These are phyloP conservation scores for Myodes glareolus DNA, from an alignment of 2,113 vertebrate species.

Conservation along the genomic window DNA sequence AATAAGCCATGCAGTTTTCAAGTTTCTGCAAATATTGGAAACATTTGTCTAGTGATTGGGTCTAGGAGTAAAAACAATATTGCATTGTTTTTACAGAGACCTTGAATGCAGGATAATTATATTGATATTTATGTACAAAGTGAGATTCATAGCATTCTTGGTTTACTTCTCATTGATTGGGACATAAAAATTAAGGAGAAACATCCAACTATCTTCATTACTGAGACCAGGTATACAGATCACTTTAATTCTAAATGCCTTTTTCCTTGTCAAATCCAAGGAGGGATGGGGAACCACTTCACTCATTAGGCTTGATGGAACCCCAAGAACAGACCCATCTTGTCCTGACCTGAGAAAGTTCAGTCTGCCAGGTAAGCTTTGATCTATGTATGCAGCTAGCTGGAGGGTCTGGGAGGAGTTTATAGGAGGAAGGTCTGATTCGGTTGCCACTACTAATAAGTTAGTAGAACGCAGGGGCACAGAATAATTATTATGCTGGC, in stretches of 20 bases:
- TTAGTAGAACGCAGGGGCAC: neutral
- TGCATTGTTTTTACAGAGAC: neutral
- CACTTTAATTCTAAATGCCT: neutral
- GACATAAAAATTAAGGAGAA: neutral
- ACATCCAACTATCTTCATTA: neutral
- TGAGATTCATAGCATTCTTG: neutral
- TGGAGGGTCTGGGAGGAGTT: neutral
- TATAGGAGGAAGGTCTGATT: neutral
- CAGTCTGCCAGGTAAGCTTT: neutral
- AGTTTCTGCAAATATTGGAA: neutral
- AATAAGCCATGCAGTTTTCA: neutral
- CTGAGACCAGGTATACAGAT: neutral
- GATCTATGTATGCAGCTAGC: too few species aligned
- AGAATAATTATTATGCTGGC: neutral
- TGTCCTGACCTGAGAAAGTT: neutral
- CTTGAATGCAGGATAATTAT: neutral
- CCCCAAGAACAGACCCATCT: fast-evolving
- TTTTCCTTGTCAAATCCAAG: neutral
- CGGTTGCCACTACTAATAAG: neutral
- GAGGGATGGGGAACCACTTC: neutral
- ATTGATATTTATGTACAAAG: neutral
- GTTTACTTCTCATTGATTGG: neutral
- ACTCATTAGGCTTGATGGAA: neutral
- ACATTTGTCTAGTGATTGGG: neutral
- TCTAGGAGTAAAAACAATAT: neutral